Evolutionary conservation across 2,797 vertebrate genomes (phyloP).

Genomic region (Pangasius djambal): DNA sequence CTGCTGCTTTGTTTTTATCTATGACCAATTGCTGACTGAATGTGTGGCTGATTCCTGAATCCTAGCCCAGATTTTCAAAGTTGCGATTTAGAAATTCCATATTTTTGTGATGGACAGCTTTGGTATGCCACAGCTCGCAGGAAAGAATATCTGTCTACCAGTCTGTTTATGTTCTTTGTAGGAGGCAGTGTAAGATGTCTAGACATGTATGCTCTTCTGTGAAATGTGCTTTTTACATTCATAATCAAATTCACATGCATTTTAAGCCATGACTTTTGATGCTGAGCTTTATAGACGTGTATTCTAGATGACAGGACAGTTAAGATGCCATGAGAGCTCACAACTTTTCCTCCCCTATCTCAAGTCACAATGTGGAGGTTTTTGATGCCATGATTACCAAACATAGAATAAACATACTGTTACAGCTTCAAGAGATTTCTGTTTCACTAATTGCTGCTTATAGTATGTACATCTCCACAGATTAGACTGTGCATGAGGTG

Average conservation of each 20-base stretch:
- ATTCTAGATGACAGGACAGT: neutral
- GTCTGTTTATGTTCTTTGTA: neutral
- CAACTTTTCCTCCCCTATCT: neutral
- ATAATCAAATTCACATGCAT: neutral
- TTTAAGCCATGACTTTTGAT: neutral
- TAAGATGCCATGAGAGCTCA: neutral
- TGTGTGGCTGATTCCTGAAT: neutral
- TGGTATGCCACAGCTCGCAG: neutral
- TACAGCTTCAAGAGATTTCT: neutral
- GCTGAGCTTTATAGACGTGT: neutral
- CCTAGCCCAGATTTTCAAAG: neutral
- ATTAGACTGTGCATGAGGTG: neutral
- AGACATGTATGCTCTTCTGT: neutral
- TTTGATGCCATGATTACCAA: neutral
- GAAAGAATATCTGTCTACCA: neutral
- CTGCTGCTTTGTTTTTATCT: neutral
- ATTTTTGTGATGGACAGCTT: neutral
- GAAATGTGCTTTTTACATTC: neutral
- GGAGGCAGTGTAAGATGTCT: neutral
- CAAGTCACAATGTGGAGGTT: neutral
- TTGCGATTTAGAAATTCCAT: neutral
- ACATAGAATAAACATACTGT: neutral
- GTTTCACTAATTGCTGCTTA: neutral
- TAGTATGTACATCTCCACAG: neutral
- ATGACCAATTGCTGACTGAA: neutral